phyloP scores from a whole-genome alignment of 2,797 vertebrate genomes.

The Adelosebastes latens region DNA sequence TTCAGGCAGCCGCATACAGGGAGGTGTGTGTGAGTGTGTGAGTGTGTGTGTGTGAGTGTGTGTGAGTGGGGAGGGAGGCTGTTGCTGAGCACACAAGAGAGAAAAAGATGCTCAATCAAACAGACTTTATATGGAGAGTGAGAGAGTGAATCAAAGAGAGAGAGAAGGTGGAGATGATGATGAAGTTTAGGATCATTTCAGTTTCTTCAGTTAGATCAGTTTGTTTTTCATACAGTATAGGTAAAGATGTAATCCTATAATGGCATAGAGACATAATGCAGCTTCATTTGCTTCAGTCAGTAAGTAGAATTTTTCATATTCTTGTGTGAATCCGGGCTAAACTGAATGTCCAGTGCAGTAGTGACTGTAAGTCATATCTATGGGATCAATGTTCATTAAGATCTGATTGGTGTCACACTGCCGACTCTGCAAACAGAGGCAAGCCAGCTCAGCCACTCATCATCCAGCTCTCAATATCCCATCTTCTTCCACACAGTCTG shows the following conservation, averaged over 20 bases:
- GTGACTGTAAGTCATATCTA: not conserved
- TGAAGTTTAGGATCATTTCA: not conserved
- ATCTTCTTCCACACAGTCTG: constrained; percentile 33
- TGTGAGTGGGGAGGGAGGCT: constrained; percentile 42
- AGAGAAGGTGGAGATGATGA: constrained; percentile 17
- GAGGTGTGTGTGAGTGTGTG: constrained; percentile 12
- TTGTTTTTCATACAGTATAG: not conserved
- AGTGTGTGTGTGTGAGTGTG: constrained; percentile 18
- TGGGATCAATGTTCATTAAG: constrained; percentile 24
- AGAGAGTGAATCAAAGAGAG: constrained; percentile 40
- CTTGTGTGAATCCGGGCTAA: not conserved
- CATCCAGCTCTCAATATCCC: constrained; percentile 15
- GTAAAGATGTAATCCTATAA: not conserved
- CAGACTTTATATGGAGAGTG: constrained; percentile 58
- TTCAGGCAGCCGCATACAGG: constrained; percentile 43
- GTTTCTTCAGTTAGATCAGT: not conserved
- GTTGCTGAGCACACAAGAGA: constrained; percentile 77
- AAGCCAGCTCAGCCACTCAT: constrained; percentile 49
- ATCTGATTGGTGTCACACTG: constrained; percentile 39
- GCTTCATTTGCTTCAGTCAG: not conserved
- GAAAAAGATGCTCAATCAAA: constrained; percentile 79
- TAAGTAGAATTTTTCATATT: not conserved
- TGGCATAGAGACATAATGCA: not conserved
- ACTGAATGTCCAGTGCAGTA: not conserved
- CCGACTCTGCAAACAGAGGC: constrained; percentile 39